Conservation (phyloP, 2,888 invertebrate species). For the Lamellibrachia satsuma region DNA sequence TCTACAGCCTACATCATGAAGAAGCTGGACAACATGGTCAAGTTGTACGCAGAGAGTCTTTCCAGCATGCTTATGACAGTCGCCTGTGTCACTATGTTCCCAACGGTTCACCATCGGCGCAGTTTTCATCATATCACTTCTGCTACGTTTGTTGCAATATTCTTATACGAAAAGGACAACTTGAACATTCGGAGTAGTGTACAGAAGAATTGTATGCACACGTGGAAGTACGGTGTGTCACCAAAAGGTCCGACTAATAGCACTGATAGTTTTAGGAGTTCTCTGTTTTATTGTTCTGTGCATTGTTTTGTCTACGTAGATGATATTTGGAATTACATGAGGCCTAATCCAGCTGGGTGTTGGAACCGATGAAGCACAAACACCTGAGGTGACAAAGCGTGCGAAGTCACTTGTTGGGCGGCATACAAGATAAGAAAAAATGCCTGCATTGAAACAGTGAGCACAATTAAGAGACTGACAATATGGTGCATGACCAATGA, state of each 20-base stretch:
- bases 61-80: conserved; percentile 28
- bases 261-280: neutral
- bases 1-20: conserved; percentile 32
- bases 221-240: neutral
- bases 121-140: conserved; percentile 26
- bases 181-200: neutral
- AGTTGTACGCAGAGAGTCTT: conserved; percentile 30
- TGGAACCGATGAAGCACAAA: neutral
- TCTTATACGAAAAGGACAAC: conserved; percentile 30
- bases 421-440: neutral
- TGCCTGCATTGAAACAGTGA: neutral
- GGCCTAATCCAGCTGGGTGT: neutral
- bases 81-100: conserved; percentile 28
- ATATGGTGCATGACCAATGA: neutral
- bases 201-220: neutral
- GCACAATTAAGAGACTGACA: neutral
- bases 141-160: conserved; percentile 28
- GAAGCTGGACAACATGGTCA: conserved; percentile 32
- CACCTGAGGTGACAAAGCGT: neutral
- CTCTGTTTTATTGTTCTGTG: neutral
- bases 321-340: neutral
- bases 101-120: conserved; percentile 29
- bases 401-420: neutral
- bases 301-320: neutral
- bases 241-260: neutral